These are phyloP conservation scores for Hephaestus fuliginosus DNA, from an alignment of 2,797 vertebrate species.

Conservation along the genomic window DNA sequence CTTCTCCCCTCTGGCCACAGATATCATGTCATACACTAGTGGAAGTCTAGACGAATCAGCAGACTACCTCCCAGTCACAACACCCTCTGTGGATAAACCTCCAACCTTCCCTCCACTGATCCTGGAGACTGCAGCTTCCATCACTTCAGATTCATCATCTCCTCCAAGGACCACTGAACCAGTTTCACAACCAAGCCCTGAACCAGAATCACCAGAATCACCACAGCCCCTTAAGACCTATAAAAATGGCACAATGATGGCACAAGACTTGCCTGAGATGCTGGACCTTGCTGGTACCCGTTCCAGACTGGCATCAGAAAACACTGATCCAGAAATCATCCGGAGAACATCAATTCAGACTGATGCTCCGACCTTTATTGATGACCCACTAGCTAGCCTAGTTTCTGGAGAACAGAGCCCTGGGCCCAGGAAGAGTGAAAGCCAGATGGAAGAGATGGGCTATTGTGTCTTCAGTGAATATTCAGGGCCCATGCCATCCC, in stretches of 20 bases:
- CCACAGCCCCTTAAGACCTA: conserved; percentile 88
- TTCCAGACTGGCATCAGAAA: conserved; percentile 92
- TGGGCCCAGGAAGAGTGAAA: conserved; percentile 86
- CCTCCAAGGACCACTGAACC: conserved; percentile 75
- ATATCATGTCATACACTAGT: conserved; percentile 96
- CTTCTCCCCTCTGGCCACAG: conserved; percentile 95
- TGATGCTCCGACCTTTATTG: conserved; percentile 77
- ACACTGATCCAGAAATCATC: conserved; percentile 88
- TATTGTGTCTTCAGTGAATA: conserved; percentile 99
- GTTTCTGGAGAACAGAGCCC: conserved; percentile 84
- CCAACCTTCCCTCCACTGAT: conserved; percentile 90
- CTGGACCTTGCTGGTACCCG: conserved; percentile 93
- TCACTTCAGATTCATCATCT: conserved; percentile 82
- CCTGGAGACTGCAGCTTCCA: conserved; percentile 86
- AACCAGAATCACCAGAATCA: conserved; percentile 87
- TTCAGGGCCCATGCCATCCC: conserved; percentile 96
- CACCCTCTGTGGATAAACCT: conserved; percentile 91
- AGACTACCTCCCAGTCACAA: conserved; percentile 94
- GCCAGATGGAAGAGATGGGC: conserved; percentile 95
- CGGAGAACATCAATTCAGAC: conserved; percentile 89
- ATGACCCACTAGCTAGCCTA: conserved; percentile 82
- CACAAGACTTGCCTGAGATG: conserved; percentile 98
- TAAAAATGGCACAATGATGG: conserved; percentile 94
- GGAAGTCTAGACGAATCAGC: conserved; percentile 97
- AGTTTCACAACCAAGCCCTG: conserved; percentile 78